Conservation (phyloP, 2,113 vertebrate genomes). For the Aphyosemion australe region DNA sequence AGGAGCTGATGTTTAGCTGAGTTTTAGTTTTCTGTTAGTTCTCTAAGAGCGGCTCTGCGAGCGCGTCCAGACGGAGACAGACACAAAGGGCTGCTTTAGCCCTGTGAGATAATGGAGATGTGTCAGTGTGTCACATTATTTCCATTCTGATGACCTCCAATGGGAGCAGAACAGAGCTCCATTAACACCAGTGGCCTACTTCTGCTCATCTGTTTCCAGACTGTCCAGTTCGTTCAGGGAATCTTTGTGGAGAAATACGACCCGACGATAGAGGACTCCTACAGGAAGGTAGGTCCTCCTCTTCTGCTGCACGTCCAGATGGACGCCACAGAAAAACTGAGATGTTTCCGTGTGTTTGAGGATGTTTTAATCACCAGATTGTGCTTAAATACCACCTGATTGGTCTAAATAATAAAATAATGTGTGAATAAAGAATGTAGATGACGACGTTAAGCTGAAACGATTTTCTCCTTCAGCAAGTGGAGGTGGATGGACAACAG, state of each 20-base stretch:
- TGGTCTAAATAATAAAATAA: no score
- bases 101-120: constrained; percentile 62
- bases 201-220: constrained; percentile 46
- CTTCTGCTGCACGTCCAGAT: neutral
- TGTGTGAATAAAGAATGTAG: no score
- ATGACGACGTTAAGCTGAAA: no score
- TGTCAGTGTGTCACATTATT: constrained; percentile 68
- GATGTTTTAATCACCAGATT: no score
- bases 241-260: constrained; percentile 78
- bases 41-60: neutral
- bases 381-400: no score
- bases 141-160: constrained; percentile 57
- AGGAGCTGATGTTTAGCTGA: neutral
- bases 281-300: constrained; percentile 67
- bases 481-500: constrained; percentile 73
- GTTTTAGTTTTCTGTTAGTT: neutral
- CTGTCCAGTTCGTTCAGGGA: constrained; percentile 76
- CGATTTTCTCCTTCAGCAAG: constrained; percentile 56
- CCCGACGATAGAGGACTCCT: constrained; percentile 78
- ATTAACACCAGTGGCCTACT: constrained; percentile 56
- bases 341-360: no score
- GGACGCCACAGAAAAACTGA: no score
- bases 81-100: constrained; percentile 57
- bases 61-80: neutral
- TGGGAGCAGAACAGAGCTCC: constrained; percentile 59